Conservation (phyloP, 1,140 invertebrate species). For the Aphelinus certus region DNA sequence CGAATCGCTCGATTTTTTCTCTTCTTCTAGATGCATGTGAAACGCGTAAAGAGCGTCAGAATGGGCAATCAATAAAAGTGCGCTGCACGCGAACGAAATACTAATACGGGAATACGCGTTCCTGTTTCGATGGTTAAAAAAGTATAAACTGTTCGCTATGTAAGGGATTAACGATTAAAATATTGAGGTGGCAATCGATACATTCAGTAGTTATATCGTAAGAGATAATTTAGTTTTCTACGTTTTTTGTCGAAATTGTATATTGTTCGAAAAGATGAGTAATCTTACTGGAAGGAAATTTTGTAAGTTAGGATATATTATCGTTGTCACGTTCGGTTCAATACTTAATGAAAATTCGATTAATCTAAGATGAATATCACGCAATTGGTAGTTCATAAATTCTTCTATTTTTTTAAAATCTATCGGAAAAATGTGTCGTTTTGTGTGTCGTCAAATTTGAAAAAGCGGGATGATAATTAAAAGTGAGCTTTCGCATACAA, state of each 20-base stretch:
- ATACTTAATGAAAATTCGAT: constrained; percentile 1
- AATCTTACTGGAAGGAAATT: too few species aligned
- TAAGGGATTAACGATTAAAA: too few species aligned
- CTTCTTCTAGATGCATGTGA: background rate
- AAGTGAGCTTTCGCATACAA: constrained; percentile 11
- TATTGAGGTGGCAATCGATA: constrained; percentile 41
- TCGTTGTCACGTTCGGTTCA: constrained; percentile 21
- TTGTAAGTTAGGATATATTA: background rate
- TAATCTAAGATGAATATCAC: constrained; percentile 1
- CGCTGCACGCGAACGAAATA: constrained; percentile 7
- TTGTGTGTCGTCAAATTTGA: constrained; percentile 15
- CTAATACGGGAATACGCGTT: constrained; percentile 19
- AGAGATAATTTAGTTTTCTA: constrained; percentile 64
- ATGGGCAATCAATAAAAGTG: constrained; percentile 6
- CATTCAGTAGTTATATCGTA: constrained; percentile 53
- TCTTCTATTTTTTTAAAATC: constrained; percentile 38
- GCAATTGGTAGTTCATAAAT: constrained; percentile 25
- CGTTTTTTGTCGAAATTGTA: constrained; percentile 51
- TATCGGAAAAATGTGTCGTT: constrained; percentile 27
- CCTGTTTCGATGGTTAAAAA: constrained; percentile 30
- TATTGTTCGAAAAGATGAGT: constrained; percentile 54
- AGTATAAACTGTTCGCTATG: background rate
- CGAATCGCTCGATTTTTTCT: too few species aligned
- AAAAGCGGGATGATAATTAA: background rate
- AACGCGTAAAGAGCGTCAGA: background rate